Evolutionary conservation across 2,797 vertebrate species (phyloP), one percentile per base, ranked within the genome.

Genomic region (Paguma larvata): DNA sequence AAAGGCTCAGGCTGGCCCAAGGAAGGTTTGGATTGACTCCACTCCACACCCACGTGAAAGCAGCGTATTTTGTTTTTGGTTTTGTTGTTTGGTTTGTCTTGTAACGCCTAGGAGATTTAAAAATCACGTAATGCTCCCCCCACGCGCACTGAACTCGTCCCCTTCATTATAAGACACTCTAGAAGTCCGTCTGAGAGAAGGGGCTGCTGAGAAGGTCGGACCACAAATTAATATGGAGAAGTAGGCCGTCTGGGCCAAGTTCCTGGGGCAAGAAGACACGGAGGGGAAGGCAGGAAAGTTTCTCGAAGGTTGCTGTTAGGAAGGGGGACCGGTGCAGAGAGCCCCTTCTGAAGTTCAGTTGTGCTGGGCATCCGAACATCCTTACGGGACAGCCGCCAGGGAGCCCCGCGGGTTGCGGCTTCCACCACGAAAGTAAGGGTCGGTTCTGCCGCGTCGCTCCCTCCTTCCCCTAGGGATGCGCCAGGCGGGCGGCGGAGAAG

Each of bases 21-120:
- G 44, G 21, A 91, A 88, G 65, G 12, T 19, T 93, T 92, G 62
- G 34, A 75, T 34, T 46, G 70, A 86, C 19, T 79, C 75, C 91
- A 86, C 38, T 62, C 23, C 93, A 82, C 65, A 68, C 25, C 89
- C 72, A 14, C 1, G 2, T n/a, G 56, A 96, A 94, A 32, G 48
- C 51, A 53, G 46, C 13, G 11, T 38, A 53, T 34, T 87, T 78
- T 85, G 80, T 19, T 88, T 82, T 79, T 19, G 51, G 34, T 77
- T 91, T 89, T 94, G 73, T 89, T 85, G n/a, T 72, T 90, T 91
- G 25, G 34, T 38, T 75, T 32, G 73, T 75, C 88, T 95, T 89
- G 84, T 51, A 88, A 91, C 2, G 16, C 73, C 78, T 62, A 59
- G 13, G 75, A 82, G 53, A 78, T 84, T 94, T 97, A 79, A 65